A percentile compares a stretch with the other conserved stretches of the same genome.
Conservation (phyloP, 37 sponge, comb jelly and placozoan genomes). For the Petrosia ficiformis region DNA sequence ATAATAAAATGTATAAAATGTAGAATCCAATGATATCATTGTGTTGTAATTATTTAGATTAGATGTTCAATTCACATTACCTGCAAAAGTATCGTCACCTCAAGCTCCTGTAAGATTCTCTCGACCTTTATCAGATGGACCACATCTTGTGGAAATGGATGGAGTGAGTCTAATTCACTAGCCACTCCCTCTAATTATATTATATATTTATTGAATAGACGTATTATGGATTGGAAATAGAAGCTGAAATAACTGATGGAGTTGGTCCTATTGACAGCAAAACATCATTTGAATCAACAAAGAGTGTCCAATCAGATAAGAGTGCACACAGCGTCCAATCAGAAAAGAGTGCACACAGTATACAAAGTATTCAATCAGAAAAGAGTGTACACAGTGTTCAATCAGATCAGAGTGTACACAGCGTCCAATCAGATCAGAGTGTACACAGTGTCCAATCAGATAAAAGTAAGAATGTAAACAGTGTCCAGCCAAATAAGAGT, state of each 20-base stretch:
- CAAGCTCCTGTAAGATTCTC: neutral
- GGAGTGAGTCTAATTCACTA: neutral
- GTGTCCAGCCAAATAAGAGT: too few relatives aligned
- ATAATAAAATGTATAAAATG: neutral
- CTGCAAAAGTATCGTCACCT: neutral
- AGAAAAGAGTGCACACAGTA: too few relatives aligned
- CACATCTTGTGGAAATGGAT: conserved; percentile 1
- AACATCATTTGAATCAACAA: neutral
- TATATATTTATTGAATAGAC: neutral
- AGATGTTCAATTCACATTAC: neutral
- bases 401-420: too few relatives aligned
- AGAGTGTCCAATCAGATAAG: neutral
- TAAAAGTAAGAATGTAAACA: too few relatives aligned
- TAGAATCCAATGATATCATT: too few relatives aligned
- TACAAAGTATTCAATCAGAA: too few relatives aligned
- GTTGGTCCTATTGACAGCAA: neutral
- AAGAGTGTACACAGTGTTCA: too few relatives aligned
- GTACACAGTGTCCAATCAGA: too few relatives aligned
- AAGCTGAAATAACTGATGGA: neutral
- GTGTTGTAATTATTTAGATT: too few relatives aligned
- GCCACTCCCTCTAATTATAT: neutral
- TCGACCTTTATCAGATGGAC: conserved; percentile 6
- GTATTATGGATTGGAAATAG: too few relatives aligned
- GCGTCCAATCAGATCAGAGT: too few relatives aligned
- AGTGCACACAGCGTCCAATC: neutral